Base-by-base conservation (phyloP, 1,140 invertebrate genomes). In the Cydia splendana region DNA sequence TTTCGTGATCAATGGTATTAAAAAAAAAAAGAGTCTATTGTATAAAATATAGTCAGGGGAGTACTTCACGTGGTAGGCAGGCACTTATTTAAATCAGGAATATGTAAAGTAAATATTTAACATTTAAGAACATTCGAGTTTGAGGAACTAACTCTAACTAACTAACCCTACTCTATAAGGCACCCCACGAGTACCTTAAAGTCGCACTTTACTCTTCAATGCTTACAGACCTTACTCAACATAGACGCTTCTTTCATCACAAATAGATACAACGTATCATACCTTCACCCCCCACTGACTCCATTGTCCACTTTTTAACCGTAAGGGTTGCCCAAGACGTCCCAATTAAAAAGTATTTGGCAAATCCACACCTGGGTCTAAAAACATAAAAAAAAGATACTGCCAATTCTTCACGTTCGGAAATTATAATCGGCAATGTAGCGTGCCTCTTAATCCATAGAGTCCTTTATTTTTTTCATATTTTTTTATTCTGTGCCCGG, bases 341-440 rank as follows among this genome's bases (percentile, higher is more conserved):
- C 78, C 83, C 84, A 88, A 90, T 90, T 90, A 88, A 86, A 86
- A 79, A 82, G 83, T 85, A 86, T 88, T 87, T 86, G 82, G 76
- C 75, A 76, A 78, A 74, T 76, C 75, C 79, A 83, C 88, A 90
- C 85, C 88, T 90, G 88, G 87, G 69, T 79, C 75, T 75, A 81
- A 81, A 79, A 78, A 79, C 77, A 85, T 82, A 85, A 85, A 84
- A 86, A 78, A 85, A 80, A 85, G 10, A 53, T 20, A 74, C 80
- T 80, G 77, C 78, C 75, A 74, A 79, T 81, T 82, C 83, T 80
- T 79, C 75, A 65, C 75, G 12, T 75, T 81, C 83, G 76, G 83
- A 86, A 87, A 87, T 88, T 88, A 88, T 89, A 80, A 91, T 88
- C 85, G 86, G 86, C 88, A 88, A 88, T 88, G 89, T 84, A 91